phyloP scores from a whole-genome alignment of 2,113 vertebrate species.

The Monopterus albus region DNA sequence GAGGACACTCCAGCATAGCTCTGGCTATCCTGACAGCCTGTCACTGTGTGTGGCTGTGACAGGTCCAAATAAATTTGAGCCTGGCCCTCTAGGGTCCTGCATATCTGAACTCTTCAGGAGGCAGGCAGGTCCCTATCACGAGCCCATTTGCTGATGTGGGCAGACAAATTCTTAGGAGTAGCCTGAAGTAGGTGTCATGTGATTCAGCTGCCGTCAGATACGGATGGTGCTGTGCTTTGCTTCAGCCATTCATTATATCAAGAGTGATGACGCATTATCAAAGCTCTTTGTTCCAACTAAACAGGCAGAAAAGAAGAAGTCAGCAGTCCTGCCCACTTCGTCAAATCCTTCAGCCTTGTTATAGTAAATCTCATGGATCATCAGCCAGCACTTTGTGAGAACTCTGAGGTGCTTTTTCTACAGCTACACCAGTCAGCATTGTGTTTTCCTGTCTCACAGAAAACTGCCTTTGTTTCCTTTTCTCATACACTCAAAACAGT shows the following conservation, averaged over 20 bases:
- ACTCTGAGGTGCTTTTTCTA: background rate
- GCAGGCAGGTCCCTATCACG: slow-evolving; percentile 2
- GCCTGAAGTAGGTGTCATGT: slow-evolving; percentile 48
- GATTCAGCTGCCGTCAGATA: slow-evolving; percentile 23
- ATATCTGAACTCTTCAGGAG: slow-evolving; percentile 25
- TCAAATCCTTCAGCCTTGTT: slow-evolving; percentile 36
- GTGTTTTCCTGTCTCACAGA: background rate
- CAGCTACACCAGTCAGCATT: background rate
- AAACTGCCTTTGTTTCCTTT: background rate
- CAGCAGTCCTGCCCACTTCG: slow-evolving; percentile 48
- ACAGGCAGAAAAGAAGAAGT: slow-evolving; percentile 33
- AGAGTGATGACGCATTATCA: slow-evolving; percentile 46
- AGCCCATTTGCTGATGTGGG: slow-evolving; percentile 23
- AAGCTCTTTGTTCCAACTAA: slow-evolving; percentile 51
- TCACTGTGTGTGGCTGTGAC: slow-evolving; percentile 35
- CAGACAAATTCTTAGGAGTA: slow-evolving; percentile 31
- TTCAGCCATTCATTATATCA: slow-evolving; percentile 26
- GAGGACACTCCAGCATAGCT: slow-evolving; percentile 27
- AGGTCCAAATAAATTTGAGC: slow-evolving; percentile 34
- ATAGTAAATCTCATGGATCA: slow-evolving; percentile 35
- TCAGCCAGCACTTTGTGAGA: slow-evolving; percentile 2
- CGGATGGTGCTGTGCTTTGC: slow-evolving; percentile 28
- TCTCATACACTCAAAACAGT: no score
- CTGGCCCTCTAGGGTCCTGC: slow-evolving; percentile 28
- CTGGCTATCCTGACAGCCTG: slow-evolving; percentile 36